These are phyloP conservation scores for Antechinus flavipes DNA, from an alignment of 2,113 vertebrate genomes.

Conservation along the genomic window DNA sequence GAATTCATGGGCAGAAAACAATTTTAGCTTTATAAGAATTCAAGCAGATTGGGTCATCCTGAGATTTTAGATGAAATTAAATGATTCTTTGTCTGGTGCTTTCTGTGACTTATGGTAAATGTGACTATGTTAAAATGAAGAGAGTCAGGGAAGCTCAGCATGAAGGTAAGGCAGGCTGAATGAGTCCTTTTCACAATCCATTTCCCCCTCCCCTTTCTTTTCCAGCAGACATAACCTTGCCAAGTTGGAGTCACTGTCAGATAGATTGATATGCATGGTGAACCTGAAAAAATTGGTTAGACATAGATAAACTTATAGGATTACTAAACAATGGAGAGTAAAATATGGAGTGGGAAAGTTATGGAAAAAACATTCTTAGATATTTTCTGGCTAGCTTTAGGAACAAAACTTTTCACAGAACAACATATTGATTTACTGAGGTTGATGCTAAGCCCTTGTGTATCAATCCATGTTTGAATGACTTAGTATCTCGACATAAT, in stretches of 20 bases:
- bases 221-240: conserved; percentile 4
- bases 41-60: not conserved
- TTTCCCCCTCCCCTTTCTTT: not conserved
- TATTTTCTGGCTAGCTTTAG: conserved; percentile 8
- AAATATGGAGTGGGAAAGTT: conserved; percentile 1
- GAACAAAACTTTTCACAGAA: not conserved
- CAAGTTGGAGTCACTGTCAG: not conserved
- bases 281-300: conserved; percentile 32
- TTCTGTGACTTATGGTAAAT: not conserved
- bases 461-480: not conserved
- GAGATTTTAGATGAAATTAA: not conserved
- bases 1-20: conserved; percentile 6
- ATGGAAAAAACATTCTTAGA: not conserved
- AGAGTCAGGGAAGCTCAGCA: not conserved
- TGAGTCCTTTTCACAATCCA: not conserved
- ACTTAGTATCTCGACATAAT: not conserved
- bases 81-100: not conserved
- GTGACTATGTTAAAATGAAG: not conserved
- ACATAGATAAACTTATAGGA: conserved; percentile 14
- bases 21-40: not conserved
- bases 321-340: conserved; percentile 12
- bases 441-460: not conserved
- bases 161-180: conserved; percentile 11
- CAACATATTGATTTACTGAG: not conserved
- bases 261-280: conserved; percentile 35